Evolutionary conservation across 2,113 vertebrate genomes (phyloP).

Genomic region (Rhinogobius similis): DNA sequence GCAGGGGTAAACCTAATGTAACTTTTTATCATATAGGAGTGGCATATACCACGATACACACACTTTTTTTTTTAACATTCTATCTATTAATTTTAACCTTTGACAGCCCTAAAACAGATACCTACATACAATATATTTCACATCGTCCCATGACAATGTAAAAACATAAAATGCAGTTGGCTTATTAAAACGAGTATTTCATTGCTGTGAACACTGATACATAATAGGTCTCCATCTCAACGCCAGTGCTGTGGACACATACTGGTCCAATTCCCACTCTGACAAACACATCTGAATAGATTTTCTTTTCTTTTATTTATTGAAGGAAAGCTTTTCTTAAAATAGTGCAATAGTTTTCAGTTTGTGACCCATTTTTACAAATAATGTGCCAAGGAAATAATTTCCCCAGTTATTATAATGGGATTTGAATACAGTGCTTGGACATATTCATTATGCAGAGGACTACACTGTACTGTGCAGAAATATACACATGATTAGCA

Average conservation of each 20-base stretch:
- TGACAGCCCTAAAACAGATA: too few species aligned
- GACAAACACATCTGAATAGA: background rate
- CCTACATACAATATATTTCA: too few species aligned
- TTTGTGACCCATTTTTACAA: constrained; percentile 1
- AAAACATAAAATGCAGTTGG: too few species aligned
- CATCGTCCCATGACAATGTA: too few species aligned
- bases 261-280: constrained; percentile 1
- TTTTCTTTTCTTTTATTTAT: background rate
- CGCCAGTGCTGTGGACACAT: constrained; percentile 3
- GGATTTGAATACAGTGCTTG: background rate
- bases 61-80: too few species aligned
- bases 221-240: constrained; percentile 8
- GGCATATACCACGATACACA: too few species aligned
- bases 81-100: too few species aligned
- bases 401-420: background rate
- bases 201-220: constrained; percentile 37
- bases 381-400: background rate
- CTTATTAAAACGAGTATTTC: too few species aligned
- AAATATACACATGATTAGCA: background rate
- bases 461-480: background rate
- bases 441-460: background rate
- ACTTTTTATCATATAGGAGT: too few species aligned
- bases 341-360: background rate
- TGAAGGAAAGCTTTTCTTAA: background rate
- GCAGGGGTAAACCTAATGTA: too few species aligned